These are phyloP conservation scores for Anastatus disparis DNA, from an alignment of 1,140 invertebrate genomes.

Conservation along the genomic window DNA sequence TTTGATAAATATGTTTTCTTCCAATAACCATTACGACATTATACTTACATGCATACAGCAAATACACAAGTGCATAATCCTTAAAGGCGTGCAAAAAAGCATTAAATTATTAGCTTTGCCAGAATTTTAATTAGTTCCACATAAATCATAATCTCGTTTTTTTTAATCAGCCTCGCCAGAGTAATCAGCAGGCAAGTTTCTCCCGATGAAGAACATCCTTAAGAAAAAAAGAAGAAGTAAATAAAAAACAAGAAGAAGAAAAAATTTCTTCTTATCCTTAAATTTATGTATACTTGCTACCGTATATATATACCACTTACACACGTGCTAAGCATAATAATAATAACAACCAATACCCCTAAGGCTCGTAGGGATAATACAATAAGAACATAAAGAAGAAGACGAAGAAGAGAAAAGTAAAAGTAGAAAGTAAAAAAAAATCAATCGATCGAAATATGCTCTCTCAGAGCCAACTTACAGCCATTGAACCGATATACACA, in stretches of 20 bases:
- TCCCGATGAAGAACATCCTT: too few species aligned
- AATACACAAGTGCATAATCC: conserved; percentile 14
- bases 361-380: neutral
- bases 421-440: neutral
- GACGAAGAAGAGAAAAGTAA: neutral
- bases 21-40: too few species aligned
- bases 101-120: conserved; percentile 24
- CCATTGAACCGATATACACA: too few species aligned
- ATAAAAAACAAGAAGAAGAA: too few species aligned
- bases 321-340: neutral
- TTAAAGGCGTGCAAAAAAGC: neutral
- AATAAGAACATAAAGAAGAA: conserved; percentile 22
- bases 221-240: too few species aligned
- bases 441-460: conserved; percentile 20
- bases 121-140: conserved; percentile 14
- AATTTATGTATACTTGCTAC: neutral
- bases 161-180: neutral
- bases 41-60: too few species aligned
- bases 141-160: conserved; percentile 9
- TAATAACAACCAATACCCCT: too few species aligned
- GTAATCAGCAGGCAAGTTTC: too few species aligned
- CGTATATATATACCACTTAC: neutral
- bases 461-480: conserved; percentile 25
- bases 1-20: too few species aligned
- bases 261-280: neutral